A percentile compares a stretch with the other conserved stretches of the same genome.
These are phyloP conservation scores for Caenorhabditis panamensis DNA, from an alignment of 2,888 invertebrate genomes.

Conservation along the genomic window DNA sequence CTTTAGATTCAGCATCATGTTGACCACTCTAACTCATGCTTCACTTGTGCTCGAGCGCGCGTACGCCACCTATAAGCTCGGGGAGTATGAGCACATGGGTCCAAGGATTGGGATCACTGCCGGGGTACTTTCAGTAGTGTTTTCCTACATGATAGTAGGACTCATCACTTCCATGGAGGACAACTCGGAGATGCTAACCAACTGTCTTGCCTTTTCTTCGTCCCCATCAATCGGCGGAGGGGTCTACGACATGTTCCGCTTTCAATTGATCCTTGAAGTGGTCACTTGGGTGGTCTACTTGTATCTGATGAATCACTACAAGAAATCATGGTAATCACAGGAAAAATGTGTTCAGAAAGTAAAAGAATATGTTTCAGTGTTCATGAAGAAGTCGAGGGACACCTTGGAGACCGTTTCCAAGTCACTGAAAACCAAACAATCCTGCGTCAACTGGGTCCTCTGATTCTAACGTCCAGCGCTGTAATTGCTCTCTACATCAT, in stretches of 20 bases:
- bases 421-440: neutral
- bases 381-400: neutral
- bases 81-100: slow-evolving; percentile 12
- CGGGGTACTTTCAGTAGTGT: neutral
- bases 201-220: slow-evolving; percentile 49
- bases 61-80: slow-evolving; percentile 18
- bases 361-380: slow-evolving; percentile 15
- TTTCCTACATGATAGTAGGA: neutral
- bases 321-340: neutral
- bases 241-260: slow-evolving; percentile 24
- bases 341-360: neutral
- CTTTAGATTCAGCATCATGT: slow-evolving; percentile 37
- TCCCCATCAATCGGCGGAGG: slow-evolving; percentile 19
- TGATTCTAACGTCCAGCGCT: slow-evolving; percentile 21
- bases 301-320: slow-evolving; percentile 5
- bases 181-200: slow-evolving; percentile 27
- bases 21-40: slow-evolving; percentile 16
- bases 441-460: slow-evolving; percentile 4
- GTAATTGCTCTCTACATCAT: slow-evolving; percentile 25
- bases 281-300: slow-evolving; percentile 8
- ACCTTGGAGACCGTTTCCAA: slow-evolving; percentile 17
- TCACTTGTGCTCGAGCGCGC: slow-evolving; percentile 25
- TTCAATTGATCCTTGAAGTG: slow-evolving; percentile 16
- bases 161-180: slow-evolving; percentile 12
- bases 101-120: neutral